Base-by-base conservation (phyloP, 1,140 invertebrate species). In the Pogonus chalceus region DNA sequence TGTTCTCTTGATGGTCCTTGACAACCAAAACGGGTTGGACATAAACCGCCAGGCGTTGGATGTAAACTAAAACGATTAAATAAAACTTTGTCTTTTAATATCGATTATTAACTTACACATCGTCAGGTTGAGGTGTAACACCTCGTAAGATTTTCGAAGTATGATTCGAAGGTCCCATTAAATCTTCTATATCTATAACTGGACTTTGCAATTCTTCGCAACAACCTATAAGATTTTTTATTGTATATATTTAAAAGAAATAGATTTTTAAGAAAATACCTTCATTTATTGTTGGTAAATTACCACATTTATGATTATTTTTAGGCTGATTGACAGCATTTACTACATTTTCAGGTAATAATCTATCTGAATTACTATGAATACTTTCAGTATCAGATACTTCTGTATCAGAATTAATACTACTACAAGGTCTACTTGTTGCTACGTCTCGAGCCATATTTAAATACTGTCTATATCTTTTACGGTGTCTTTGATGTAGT, bases 171-270 rank as follows among this genome's bases (percentile, higher is more conserved):
- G 68, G 60, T 20, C 69, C 75, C 4, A 76, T 52, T n/a, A 88
- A 69, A 69, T 89, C 85, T 69, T 88, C 85, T 20, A 88, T 87
- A 62, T 88, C 85, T 2, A 79, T 72, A 2, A 82, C 65, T 10
- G 70, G 73, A 55, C 73, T 74, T 35, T 69, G 65, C 22, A 35
- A 50, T 59, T 57, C 2, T 64, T 71, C 65, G 37, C 59, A 65
- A 50, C 61, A 59, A 24, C 63, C 26, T 31, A 31, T 31, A 4
- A 31, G 14, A 31, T 31, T 14, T n/a, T n/a, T n/a, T 31, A 7
- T 31, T 31, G 14, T 31, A 31, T 7, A 7, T 31, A 31, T 7
- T 31, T 31, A 31, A 31, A 31, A 7, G 26, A 31, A 31, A 31
- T 7, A 31, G 4, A 31, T 31, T 31, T 4, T 31, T 31, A 14